Evolutionary conservation across 2,888 invertebrate species (phyloP).

Genomic region (Harpalus rufipes): DNA sequence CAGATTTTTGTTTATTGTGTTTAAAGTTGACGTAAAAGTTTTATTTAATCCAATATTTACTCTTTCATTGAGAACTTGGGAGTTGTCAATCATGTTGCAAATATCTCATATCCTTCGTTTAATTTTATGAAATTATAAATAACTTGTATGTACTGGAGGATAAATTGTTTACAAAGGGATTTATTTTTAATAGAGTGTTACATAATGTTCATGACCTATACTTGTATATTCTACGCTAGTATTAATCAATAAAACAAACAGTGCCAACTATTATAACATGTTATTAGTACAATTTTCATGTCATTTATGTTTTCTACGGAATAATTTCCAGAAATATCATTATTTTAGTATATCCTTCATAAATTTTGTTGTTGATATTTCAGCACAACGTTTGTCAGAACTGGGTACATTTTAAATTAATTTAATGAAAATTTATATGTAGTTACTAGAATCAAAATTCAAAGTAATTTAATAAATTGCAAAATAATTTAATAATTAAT

Average conservation of each 20-base stretch:
- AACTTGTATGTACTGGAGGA: neutral
- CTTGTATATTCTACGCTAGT: neutral
- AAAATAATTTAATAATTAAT: neutral
- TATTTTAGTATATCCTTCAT: neutral
- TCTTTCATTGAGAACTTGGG: neutral
- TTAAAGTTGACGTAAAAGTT: neutral
- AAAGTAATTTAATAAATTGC: neutral
- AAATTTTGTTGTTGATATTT: neutral
- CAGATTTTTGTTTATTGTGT: neutral
- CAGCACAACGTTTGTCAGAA: too few relatives aligned
- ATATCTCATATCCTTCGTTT: neutral
- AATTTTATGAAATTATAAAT: conserved; percentile 10
- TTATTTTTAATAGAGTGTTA: conserved; percentile 12
- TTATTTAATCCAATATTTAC: neutral
- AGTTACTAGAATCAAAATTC: too few relatives aligned
- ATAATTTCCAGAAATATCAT: neutral
- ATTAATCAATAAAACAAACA: conserved; percentile 4
- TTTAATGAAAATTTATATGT: too few relatives aligned
- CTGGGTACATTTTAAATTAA: too few relatives aligned
- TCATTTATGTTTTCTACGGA: neutral
- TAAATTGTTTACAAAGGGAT: neutral
- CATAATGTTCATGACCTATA: conserved; percentile 16
- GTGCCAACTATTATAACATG: neutral
- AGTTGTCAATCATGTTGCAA: neutral
- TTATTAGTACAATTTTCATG: neutral